Base-by-base conservation (phyloP, 2,888 invertebrate species). In the Cistogaster globosa region DNA sequence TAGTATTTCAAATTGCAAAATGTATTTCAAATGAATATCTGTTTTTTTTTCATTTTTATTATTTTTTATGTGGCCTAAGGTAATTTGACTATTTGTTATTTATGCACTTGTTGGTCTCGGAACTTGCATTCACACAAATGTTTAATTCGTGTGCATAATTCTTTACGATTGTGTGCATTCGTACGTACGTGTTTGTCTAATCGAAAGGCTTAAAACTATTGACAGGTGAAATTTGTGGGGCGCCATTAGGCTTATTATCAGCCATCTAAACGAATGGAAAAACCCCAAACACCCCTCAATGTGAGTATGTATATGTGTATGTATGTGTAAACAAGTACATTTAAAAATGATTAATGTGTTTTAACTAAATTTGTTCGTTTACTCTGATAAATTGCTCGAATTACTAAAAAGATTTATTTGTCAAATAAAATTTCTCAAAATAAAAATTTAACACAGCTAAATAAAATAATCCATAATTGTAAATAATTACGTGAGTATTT, bases 171-270 rank as follows among this genome's bases (percentile, higher is more conserved):
- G 7, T 45, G 60, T 63, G 18, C 32, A 9, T 48, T 42, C 16
- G 2, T 14, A 18, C 7, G 42, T 65, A 42, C 38, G 51, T 55
- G 48, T 51, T 22, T 38, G 7, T 67, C 26, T 26, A 45, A 38
- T 45, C 20, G 16, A 71, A 67, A 71, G 69, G 71, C 71, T 77
- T 71, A 58, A 71, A 60, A 65, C 22, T 18, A 58, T 16, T 83
- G 82, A 71, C 82, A 83, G 82, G 76, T 83, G 45, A 72, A 83
- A 83, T 83, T 83, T 77, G 82, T 83, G 58, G 82, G 82, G 82
- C 82, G 82, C 82, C 82, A 69, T 83, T 65, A 42, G 38, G 76
- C 63, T 71, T 60, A 71, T 60, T 68, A 68, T 68, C 81, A 68
- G 53, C 16, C 18, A 60, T 62, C 45, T 60, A 45, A 67, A 26